Evolutionary conservation across 2,888 invertebrate species (phyloP), one percentile per base, ranked within the genome.

Genomic region (Schrankia costaestrigalis): DNA sequence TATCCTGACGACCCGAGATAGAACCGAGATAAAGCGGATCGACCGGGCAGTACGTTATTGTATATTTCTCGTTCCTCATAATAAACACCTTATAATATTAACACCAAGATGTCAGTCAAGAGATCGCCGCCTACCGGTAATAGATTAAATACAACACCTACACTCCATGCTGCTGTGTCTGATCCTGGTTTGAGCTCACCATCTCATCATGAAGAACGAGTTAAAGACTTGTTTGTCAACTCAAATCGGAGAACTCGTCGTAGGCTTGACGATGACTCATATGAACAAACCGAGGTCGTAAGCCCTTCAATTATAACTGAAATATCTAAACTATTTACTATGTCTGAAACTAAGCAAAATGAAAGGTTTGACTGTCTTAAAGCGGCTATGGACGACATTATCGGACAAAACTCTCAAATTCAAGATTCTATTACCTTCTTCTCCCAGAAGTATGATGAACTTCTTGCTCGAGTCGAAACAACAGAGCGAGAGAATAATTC

Each of bases 211-310:
- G 3, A 3, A 4, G 17, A 6, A 15, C 23, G 8, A 11, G 10
- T 18, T 11, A 24, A 24, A 8, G 31, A 31, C 18, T 17, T 24
- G 7, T 31, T 31, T n/a, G 31, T 31, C 3, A 31, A 23, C 5
- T 21, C 15, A 15, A 9, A n/a, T 15, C 30, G 30, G 8, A 30
- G 30, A 30, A 23, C 23, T 24, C 3, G 11, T 5, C 31, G 31
- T 11, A 15, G 31, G 4, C 31, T 31, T 12, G 31, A 13, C 7
- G 31, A 31, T 17, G 18, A 8, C 6, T 8, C 22, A 8, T 22
- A 14, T 30, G 30, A 30, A 12, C 9, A 28, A 10, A 28, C 8
- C 11, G 8, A 11, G 1, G 3, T n/a, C 8, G 27, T 19, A 11
- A 18, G 12, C 8, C 7, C 11, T 2, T 3, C 10, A 12, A 11